Percentiles rank a stretch among this genome's conserved stretches.
Evolutionary conservation across 2,888 invertebrate genomes (phyloP).

Genomic region (Mechanitis messenoides): DNA sequence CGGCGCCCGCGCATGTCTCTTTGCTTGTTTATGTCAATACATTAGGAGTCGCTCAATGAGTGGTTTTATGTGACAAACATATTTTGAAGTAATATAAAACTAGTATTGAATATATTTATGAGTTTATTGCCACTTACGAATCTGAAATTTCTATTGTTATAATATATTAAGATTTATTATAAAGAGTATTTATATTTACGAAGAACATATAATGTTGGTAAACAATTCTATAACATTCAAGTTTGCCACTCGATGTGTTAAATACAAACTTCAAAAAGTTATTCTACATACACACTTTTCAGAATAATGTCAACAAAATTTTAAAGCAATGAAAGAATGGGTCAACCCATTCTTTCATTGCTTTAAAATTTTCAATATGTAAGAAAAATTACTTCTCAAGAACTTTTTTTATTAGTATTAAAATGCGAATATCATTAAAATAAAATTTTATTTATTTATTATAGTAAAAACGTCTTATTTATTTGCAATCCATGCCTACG

Average conservation of each 20-base stretch:
- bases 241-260: slow-evolving; percentile 8
- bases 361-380: not conserved
- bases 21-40: slow-evolving; percentile 9
- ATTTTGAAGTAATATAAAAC: not conserved
- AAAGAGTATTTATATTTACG: too few relatives aligned
- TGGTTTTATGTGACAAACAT: slow-evolving; percentile 6
- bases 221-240: not conserved
- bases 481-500: too few relatives aligned
- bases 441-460: too few relatives aligned
- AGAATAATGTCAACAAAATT: slow-evolving; percentile 3
- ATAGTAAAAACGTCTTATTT: too few relatives aligned
- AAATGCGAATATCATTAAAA: too few relatives aligned
- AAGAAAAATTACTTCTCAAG: too few relatives aligned
- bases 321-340: slow-evolving; percentile 2
- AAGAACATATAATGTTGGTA: not conserved
- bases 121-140: not conserved
- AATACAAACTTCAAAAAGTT: slow-evolving; percentile 6
- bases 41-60: slow-evolving; percentile 6
- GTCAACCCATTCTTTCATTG: slow-evolving; percentile 9
- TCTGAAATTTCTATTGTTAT: not conserved
- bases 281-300: slow-evolving; percentile 2
- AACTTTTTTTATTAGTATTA: too few relatives aligned
- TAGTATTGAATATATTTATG: not conserved
- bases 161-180: not conserved
- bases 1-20: slow-evolving; percentile 1